These are phyloP conservation scores for Chironomus riparius DNA, from an alignment of 2,888 invertebrate species.

Conservation along the genomic window DNA sequence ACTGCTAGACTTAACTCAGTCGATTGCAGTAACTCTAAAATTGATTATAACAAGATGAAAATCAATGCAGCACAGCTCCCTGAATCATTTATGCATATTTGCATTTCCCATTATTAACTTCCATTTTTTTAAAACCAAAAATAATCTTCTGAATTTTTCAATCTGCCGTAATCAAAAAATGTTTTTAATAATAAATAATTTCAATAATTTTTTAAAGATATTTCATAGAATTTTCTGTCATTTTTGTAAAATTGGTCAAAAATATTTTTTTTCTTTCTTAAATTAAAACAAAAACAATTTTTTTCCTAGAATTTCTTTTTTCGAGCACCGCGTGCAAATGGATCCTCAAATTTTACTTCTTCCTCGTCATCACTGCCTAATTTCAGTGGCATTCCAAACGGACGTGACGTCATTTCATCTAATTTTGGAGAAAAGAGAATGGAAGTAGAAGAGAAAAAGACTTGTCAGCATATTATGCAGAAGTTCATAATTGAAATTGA, in stretches of 20 bases:
- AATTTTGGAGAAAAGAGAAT: constrained; percentile 32
- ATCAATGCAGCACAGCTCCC: too few species aligned
- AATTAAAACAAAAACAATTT: background rate
- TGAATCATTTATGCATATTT: too few species aligned
- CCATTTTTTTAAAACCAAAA: too few species aligned
- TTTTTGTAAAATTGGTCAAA: background rate
- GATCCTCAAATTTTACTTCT: constrained; percentile 31
- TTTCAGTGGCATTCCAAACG: constrained; percentile 74
- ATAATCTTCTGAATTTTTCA: too few species aligned
- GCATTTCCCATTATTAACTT: too few species aligned
- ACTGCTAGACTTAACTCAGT: too few species aligned
- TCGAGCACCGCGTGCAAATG: constrained; percentile 29
- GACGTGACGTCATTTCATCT: constrained; percentile 54
- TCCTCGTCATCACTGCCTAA: constrained; percentile 50
- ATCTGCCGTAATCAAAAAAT: too few species aligned
- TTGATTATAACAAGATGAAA: too few species aligned
- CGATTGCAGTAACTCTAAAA: too few species aligned
- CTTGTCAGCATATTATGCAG: background rate
- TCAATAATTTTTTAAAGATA: background rate
- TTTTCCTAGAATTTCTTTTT: constrained; percentile 30
- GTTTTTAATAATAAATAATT: too few species aligned
- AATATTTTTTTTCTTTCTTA: background rate
- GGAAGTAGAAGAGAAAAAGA: background rate
- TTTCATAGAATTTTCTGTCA: background rate
- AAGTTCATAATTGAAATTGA: background rate